Evolutionary conservation across 1,140 invertebrate species (phyloP).

Genomic region (Drosophila pandora): DNA sequence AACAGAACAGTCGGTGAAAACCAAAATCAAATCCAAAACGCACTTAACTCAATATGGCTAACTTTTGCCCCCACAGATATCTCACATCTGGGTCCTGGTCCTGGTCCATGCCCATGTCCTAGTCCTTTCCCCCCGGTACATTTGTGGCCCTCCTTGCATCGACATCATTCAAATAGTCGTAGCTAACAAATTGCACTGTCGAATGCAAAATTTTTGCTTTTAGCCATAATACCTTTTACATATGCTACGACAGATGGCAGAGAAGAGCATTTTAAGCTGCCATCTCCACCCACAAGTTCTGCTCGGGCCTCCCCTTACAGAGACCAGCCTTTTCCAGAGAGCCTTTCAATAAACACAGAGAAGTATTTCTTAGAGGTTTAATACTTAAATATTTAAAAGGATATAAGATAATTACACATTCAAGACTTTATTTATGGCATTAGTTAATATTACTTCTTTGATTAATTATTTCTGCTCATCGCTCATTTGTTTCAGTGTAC

Average conservation of each 20-base stretch:
- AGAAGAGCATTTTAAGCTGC: constrained; percentile 64
- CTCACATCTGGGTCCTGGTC: constrained; percentile 7
- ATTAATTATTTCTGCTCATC: neutral
- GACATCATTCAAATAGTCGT: constrained; percentile 75
- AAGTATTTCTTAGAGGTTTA: neutral
- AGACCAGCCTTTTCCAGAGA: neutral
- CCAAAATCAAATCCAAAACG: constrained; percentile 56
- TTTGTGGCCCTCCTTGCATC: constrained; percentile 9
- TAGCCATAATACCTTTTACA: constrained; percentile 82
- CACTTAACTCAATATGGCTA: constrained; percentile 57
- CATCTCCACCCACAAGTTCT: constrained; percentile 27
- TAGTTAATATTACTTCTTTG: neutral
- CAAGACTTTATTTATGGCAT: neutral
- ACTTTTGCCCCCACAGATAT: constrained; percentile 22
- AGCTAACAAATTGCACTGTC: constrained; percentile 81
- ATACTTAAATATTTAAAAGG: neutral
- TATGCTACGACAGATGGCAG: constrained; percentile 71
- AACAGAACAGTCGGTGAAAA: constrained; percentile 21
- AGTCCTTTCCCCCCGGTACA: too few species aligned
- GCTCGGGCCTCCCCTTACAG: constrained; percentile 6
- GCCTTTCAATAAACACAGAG: constrained; percentile 4
- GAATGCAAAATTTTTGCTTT: constrained; percentile 82
- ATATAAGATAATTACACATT: too few species aligned
- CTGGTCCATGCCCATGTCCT: neutral
- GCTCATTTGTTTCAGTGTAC: constrained; percentile 5